A percentile compares a stretch with the other conserved stretches of the same genome.
phyloP scores from a whole-genome alignment of 2,888 invertebrate genomes.

The Apomyelois bistriatella region DNA sequence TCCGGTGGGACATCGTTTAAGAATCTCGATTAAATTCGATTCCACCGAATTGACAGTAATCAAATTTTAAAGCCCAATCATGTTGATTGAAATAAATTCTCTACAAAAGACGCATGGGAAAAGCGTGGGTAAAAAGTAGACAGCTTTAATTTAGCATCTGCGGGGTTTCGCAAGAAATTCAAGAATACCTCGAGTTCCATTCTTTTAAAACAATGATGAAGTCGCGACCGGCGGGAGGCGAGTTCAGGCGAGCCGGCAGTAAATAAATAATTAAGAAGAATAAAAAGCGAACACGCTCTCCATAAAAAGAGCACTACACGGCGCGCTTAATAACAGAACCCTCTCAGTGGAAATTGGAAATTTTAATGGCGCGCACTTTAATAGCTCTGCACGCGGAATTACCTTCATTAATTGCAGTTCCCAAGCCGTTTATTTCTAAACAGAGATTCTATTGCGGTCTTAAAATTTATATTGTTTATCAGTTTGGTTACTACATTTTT shows the following conservation, averaged over 20 bases:
- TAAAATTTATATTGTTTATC: constrained; percentile 34
- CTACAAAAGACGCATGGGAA: constrained; percentile 5
- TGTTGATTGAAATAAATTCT: constrained; percentile 30
- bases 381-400: constrained; percentile 61
- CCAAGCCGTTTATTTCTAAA: constrained; percentile 45
- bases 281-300: constrained; percentile 43
- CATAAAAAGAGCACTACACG: constrained; percentile 35
- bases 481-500: constrained; percentile 34
- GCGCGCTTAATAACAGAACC: constrained; percentile 47
- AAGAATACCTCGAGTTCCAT: constrained; percentile 32
- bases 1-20: constrained; percentile 49
- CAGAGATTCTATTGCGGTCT: constrained; percentile 41
- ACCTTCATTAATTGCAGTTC: constrained; percentile 54
- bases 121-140: constrained; percentile 1
- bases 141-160: constrained; percentile 16
- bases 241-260: constrained; percentile 31
- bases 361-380: constrained; percentile 57
- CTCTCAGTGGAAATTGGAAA: constrained; percentile 55
- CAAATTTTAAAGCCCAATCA: constrained; percentile 36
- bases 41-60: constrained; percentile 31
- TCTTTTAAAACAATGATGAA: constrained; percentile 37
- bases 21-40: constrained; percentile 44
- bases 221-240: constrained; percentile 39
- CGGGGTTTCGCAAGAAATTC: constrained; percentile 24
- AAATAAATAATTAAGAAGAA: constrained; percentile 62